Conservation (phyloP, 2,888 invertebrate species). For the Xylophagus ater region DNA sequence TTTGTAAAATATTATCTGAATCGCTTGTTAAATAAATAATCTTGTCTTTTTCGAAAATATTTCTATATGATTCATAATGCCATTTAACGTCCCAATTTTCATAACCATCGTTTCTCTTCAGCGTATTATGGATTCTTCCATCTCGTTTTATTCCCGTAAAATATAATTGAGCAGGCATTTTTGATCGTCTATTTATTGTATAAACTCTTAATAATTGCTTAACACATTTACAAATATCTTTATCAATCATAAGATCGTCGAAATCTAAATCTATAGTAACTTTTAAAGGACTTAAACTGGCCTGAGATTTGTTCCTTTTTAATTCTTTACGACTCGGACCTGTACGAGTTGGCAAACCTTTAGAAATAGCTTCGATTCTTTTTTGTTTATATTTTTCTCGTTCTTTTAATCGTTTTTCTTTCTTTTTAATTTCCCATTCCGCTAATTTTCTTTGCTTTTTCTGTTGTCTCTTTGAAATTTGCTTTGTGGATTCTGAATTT, state of each 20-base stretch:
- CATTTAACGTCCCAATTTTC: constrained; percentile 86
- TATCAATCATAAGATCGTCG: constrained; percentile 80
- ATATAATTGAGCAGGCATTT: constrained; percentile 69
- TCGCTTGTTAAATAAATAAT: constrained; percentile 90
- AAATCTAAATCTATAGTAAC: constrained; percentile 85
- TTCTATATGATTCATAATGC: constrained; percentile 52
- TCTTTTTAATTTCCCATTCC: constrained; percentile 60
- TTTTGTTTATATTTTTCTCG: constrained; percentile 59
- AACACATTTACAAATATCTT: constrained; percentile 76
- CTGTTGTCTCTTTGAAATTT: constrained; percentile 49
- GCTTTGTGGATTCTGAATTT: not conserved
- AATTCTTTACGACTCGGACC: constrained; percentile 69
- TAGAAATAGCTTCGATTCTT: constrained; percentile 54
- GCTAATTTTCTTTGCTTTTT: constrained; percentile 58
- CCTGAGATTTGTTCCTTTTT: constrained; percentile 60
- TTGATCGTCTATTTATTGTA: constrained; percentile 73
- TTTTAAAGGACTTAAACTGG: constrained; percentile 50
- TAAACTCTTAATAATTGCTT: constrained; percentile 88
- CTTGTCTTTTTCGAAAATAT: constrained; percentile 63
- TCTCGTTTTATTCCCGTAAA: constrained; percentile 59
- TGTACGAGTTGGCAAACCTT: constrained; percentile 49
- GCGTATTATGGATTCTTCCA: constrained; percentile 59
- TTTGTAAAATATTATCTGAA: constrained; percentile 72
- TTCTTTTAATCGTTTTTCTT: constrained; percentile 59
- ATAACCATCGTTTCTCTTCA: constrained; percentile 76